Conservation (phyloP, 2,113 vertebrate species). For the Eonycteris spelaea region DNA sequence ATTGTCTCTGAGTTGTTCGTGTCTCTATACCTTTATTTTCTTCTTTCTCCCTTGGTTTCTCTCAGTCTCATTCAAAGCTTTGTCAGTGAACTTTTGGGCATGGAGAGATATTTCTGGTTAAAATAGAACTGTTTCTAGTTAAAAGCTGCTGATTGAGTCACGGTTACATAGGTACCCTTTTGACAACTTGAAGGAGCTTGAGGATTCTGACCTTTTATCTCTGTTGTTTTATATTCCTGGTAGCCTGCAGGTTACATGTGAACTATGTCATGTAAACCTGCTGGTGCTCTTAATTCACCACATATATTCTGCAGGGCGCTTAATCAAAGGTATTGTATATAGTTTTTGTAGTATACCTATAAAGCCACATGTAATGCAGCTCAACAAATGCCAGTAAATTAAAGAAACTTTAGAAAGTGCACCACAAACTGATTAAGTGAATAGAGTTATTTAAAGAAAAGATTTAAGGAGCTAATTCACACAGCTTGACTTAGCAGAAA, state of each 20-base stretch:
- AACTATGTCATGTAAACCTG: not conserved
- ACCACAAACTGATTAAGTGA: conserved; percentile 46
- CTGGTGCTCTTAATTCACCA: not conserved
- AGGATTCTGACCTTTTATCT: not conserved
- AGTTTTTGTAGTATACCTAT: not conserved
- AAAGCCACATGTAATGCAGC: not conserved
- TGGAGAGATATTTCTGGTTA: not conserved
- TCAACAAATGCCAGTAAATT: conserved; percentile 7
- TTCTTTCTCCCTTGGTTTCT: not conserved
- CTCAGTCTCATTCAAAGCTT: not conserved
- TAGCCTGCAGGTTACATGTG: not conserved
- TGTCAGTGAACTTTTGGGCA: not conserved
- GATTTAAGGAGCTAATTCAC: conserved; percentile 64
- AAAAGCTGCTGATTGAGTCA: not conserved
- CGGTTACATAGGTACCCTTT: not conserved
- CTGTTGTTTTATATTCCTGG: not conserved
- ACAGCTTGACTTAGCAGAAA: conserved; percentile 62
- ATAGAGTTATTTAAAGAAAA: conserved; percentile 50
- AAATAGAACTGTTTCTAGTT: not conserved
- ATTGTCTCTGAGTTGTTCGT: not conserved
- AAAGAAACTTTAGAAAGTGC: conserved; percentile 28
- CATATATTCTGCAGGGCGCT: not conserved
- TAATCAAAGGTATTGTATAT: not conserved
- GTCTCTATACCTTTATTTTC: not conserved
- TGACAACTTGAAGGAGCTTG: not conserved